Conservation (phyloP, 53 echinoderm and acorn worm genomes). For the Crossaster papposus region DNA sequence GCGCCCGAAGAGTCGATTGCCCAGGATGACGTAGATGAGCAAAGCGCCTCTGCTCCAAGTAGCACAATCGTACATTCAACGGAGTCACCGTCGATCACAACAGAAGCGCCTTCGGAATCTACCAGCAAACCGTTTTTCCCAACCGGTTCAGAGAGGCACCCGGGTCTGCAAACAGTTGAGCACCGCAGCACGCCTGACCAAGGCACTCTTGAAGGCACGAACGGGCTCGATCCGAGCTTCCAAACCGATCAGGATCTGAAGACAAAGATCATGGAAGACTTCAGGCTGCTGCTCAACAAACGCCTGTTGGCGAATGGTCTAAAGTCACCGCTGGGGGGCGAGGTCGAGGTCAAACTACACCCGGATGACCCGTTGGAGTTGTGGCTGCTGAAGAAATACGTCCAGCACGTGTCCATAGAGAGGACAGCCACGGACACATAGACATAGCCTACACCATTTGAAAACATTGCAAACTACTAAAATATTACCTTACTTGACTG, state of each 20-base stretch:
- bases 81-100: neutral
- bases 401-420: neutral
- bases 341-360: slow-evolving; percentile 35
- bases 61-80: neutral
- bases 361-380: slow-evolving; percentile 21
- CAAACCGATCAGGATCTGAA: neutral
- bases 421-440: neutral
- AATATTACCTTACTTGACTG: no score
- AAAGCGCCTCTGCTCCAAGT: neutral
- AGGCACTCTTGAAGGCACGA: no score
- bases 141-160: neutral
- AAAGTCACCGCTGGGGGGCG: neutral
- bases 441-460: no score
- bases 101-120: neutral
- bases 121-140: neutral
- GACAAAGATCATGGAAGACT: neutral
- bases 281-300: neutral
- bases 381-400: slow-evolving; percentile 6
- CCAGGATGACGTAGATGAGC: neutral
- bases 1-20: neutral
- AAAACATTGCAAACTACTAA: no score
- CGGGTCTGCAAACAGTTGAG: neutral
- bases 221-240: neutral
- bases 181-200: neutral
- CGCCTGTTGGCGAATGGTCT: neutral